Base-by-base conservation (phyloP, 37 sponge, comb jelly and placozoan genomes). In the Ephydatia muelleri region DNA sequence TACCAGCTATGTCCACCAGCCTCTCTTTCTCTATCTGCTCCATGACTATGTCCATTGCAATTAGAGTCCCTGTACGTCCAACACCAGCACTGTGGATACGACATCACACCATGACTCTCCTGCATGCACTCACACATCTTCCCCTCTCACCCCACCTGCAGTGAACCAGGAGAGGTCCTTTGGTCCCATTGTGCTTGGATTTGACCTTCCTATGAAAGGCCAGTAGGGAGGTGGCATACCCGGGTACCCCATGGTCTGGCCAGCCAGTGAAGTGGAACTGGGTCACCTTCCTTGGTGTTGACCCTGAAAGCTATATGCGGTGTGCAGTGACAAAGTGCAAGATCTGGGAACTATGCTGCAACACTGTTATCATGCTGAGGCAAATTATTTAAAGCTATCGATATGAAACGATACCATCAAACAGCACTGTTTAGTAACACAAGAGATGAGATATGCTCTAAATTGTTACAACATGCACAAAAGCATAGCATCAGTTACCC, bases 191-290 rank as follows among this genome's bases (percentile, higher is more conserved):
- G 31, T 80, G 78, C 48, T 77, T 67, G 19, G 82, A 30, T 49
- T 84, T 87, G 70, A 92, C 80, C 33, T 86, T 49, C 23, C 74
- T 67, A 5, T 92, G 85, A 70, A 79, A 94, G 72, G 65, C 78
- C 48, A 94, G 83, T 6, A 88, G 30, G 16, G 90, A 81, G 21
- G 86, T 89, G 33, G 90, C 83, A 80, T 88, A 92, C 75, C 85
- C 73, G 0, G 95, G 95, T 8, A 94, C 93, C 8, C 95, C 95
- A 26, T 92, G 93, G 72, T 96, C 93, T 67, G 96, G 96, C 96
- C 96, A 96, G 43, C 82, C 43, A 29, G 80, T 91, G 80, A 94
- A 94, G 85, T 94, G 94, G 70, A 85, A 91, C 38, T 94, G 94
- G 49, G 65, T 79, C 68, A 94, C 92, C 48, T 85, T 82, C 49